Evolutionary conservation across 2,797 vertebrate genomes (phyloP).

Genomic region (Pterois miles): DNA sequence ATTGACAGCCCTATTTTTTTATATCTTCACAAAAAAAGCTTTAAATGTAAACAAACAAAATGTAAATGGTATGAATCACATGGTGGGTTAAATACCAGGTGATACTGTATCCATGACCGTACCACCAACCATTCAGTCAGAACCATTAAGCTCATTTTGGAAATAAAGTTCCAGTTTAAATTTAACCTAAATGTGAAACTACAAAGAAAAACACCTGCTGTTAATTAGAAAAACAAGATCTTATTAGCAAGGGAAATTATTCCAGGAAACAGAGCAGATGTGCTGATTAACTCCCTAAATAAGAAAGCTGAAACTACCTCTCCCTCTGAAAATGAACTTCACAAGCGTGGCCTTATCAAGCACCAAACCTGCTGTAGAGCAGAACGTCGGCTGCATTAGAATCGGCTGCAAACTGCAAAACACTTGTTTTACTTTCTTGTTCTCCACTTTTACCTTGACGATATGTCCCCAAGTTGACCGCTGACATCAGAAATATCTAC

Average conservation of each 20-base stretch:
- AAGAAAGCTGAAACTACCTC: slow-evolving; percentile 6
- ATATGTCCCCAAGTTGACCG: not conserved
- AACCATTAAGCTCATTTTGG: not conserved
- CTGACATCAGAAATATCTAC: not conserved
- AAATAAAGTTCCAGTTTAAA: slow-evolving; percentile 8
- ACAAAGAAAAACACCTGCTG: slow-evolving; percentile 5
- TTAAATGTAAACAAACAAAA: not conserved
- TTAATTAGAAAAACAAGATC: slow-evolving; percentile 34
- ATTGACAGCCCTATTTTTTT: not conserved
- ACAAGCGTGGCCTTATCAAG: not conserved
- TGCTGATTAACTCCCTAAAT: slow-evolving; percentile 31
- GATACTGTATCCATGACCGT: not conserved
- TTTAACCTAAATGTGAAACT: not conserved
- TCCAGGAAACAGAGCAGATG: slow-evolving; percentile 20
- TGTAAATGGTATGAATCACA: not conserved
- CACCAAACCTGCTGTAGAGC: not conserved
- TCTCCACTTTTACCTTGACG: not conserved
- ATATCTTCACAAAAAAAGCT: not conserved
- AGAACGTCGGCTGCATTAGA: not conserved
- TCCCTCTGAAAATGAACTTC: slow-evolving; percentile 2
- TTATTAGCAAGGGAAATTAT: slow-evolving; percentile 17
- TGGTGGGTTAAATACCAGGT: not conserved
- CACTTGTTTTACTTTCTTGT: not conserved
- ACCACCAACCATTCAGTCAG: not conserved
- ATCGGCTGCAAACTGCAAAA: not conserved